Base-by-base conservation (phyloP, 1,140 invertebrate genomes). In the Drosophila punjabiensis region DNA sequence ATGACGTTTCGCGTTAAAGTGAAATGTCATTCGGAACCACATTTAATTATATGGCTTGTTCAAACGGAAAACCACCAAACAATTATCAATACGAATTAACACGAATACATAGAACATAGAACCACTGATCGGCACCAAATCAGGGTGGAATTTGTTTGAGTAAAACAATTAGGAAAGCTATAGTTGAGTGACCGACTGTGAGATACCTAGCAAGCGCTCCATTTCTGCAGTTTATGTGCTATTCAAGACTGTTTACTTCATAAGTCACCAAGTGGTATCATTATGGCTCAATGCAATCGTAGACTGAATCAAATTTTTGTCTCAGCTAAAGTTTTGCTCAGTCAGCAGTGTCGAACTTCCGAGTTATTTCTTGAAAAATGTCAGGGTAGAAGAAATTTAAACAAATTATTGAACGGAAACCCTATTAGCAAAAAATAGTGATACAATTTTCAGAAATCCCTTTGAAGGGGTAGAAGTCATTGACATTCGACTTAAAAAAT, bases 11-110 rank as follows among this genome's bases (percentile, higher is more conserved):
- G 32, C 32, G 32, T 14, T 55, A 14, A 9, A 55, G 32, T 55
- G 52, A 55, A 35, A 16, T 20, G 10, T 6, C 7, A 53, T 7
- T 18, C 3, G 28, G 9, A 30, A 3, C 48, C 28, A 52, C 28
- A 52, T 9, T 35, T 20, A 55, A 55, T 55, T 35, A 55, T 55
- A 20, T 16, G 7, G 52, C 20, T 55, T 55, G 6, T 35, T 55
- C 32, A 55, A 55, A 55, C 32, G 52, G 18, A 35, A 55, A 55
- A 20, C 48, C 16, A 30, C 14, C 48, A 5, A 8, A 14, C 20
- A 24, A 48, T 48, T 48, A 48, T 14, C 20, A 24, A 48, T 48
- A 3, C 14, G 9, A 48, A 24, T 48, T 24, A 24, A 24, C 3
- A 48, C 45, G 5, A 24, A 20, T 47, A 47, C 45, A 14, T 3